Evolutionary conservation across 2,113 vertebrate species (phyloP).

Genomic region (Ptyas mucosa): DNA sequence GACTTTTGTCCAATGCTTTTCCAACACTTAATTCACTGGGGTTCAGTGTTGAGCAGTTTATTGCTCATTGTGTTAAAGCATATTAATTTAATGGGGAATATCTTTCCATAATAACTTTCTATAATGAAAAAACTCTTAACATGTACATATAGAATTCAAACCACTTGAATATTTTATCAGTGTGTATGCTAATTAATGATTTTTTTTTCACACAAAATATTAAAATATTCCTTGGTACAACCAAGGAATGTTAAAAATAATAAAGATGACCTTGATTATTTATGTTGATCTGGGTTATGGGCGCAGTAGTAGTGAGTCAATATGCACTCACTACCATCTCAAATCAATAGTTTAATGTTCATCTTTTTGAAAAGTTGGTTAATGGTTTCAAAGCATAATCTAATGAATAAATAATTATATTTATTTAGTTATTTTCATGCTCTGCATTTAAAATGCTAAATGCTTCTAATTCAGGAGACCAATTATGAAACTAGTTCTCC

Average conservation of each 20-base stretch:
- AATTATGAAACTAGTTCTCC: neutral
- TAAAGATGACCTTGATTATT: neutral
- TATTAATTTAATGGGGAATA: constrained; percentile 68
- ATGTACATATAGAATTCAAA: constrained; percentile 64
- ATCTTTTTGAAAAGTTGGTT: constrained; percentile 34
- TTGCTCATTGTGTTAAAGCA: constrained; percentile 74
- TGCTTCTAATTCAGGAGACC: neutral
- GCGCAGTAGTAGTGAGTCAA: neutral
- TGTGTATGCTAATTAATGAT: constrained; percentile 38
- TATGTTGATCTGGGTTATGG: constrained; percentile 6
- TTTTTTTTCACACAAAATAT: constrained; percentile 46
- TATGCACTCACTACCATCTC: neutral
- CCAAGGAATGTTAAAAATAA: constrained; percentile 13
- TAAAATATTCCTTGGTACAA: constrained; percentile 34
- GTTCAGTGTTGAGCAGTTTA: constrained; percentile 75
- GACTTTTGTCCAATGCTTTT: constrained; percentile 76
- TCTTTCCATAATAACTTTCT: constrained; percentile 63
- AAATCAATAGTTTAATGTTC: constrained; percentile 37
- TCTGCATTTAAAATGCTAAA: neutral
- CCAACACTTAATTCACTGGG: constrained; percentile 73
- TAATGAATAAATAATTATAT: constrained; percentile 39
- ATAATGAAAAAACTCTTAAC: constrained; percentile 67
- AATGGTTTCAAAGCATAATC: constrained; percentile 21
- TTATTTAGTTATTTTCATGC: constrained; percentile 36
- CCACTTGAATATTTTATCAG: constrained; percentile 42